Conservation (phyloP, 2,113 vertebrate genomes). For the Tragulus kanchil region DNA sequence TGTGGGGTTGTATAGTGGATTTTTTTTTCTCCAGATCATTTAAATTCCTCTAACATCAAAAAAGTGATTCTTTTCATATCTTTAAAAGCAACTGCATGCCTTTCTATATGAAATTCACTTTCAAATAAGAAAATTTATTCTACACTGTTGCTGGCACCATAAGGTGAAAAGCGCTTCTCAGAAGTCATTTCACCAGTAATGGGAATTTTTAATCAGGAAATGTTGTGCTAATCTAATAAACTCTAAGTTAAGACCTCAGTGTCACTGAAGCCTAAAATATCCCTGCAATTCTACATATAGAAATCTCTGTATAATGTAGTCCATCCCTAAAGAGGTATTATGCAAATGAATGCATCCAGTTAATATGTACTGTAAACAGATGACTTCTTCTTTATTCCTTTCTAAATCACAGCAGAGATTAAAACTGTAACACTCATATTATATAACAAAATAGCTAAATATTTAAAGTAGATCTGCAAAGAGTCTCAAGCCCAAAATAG, state of each 20-base stretch:
- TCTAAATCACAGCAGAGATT: conserved; percentile 80
- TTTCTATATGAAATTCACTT: conserved; percentile 57
- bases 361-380: conserved; percentile 82
- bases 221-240: conserved; percentile 80
- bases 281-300: conserved; percentile 65
- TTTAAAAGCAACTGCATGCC: conserved; percentile 36
- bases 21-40: neutral
- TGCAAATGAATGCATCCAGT: conserved; percentile 80
- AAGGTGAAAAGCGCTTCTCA: conserved; percentile 77
- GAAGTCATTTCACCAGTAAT: conserved; percentile 69
- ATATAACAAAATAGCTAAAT: conserved; percentile 78
- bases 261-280: conserved; percentile 79
- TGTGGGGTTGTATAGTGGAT: neutral
- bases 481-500: conserved; percentile 71
- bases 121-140: conserved; percentile 73
- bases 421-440: conserved; percentile 77
- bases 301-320: conserved; percentile 76
- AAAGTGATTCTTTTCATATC: neutral
- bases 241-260: conserved; percentile 79
- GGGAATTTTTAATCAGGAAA: conserved; percentile 81
- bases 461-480: conserved; percentile 77
- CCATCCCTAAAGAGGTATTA: conserved; percentile 82
- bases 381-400: conserved; percentile 74
- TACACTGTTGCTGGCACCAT: conserved; percentile 39
- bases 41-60: conserved; percentile 40